Base-by-base conservation (phyloP, 2,797 vertebrate genomes). In the Sebastes diaconus region DNA sequence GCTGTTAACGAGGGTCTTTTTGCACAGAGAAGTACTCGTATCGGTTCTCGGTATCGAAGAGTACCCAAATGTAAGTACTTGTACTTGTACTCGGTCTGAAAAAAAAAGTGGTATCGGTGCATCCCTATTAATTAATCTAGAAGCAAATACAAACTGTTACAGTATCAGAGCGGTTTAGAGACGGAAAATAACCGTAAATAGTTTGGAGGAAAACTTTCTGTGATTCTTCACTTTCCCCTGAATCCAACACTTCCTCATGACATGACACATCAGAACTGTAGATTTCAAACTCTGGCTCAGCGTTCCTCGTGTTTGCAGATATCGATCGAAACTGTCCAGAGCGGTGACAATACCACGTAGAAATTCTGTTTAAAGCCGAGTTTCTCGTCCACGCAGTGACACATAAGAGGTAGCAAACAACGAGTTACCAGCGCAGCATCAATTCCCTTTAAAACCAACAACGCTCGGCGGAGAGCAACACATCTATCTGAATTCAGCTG, bases 391-490 rank as follows among this genome's bases (percentile, higher is more conserved):
- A 32, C 75, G 27, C 65, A 13, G 24, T 36, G 76, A 57, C 50
- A 63, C 68, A 52, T 59, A 18, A 5, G 22, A 25, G 58, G 58
- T 5, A 57, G 13, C 70, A 18, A 29, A 50, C 63, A 36, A 60
- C 2, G 29, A 80, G 67, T 50, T 70, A 42, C 71, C 50, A 42
- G 16, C 5, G 4, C 76, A 72, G 80, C 73, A 72, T 64, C 67
- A 79, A 84, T 72, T 71, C 55, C 39, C 20, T 59, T 42, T 57
- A 29, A 59, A 70, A 85, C 82, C 80, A 63, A 84, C 78, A 80
- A 32, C 12, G 0, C 22, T 34, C 34, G 10, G 2, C 59, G 11
- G 79, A 70, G 76, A 68, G 69, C 24, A 27, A 18, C 60, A 12
- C 60, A 54, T 74, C 57, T 6, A 8, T 84, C 82, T 73, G 76